These are phyloP conservation scores for Heliocidaris erythrogramma DNA, from an alignment of 35 echinoderm and acorn worm species.

Conservation along the genomic window DNA sequence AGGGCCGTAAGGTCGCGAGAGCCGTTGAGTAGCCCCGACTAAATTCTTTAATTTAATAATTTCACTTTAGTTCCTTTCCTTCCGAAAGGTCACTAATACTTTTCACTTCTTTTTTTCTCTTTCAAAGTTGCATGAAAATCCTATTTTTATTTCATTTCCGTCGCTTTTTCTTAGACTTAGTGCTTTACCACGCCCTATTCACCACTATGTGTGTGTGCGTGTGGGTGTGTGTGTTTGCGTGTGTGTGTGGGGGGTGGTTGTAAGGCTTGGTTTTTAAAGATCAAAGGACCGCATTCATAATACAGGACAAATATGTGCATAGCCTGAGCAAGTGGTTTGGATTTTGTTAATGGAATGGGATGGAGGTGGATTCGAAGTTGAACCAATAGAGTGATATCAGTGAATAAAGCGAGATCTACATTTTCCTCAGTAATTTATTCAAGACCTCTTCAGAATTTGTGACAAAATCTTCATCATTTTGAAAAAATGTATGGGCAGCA, in stretches of 20 bases:
- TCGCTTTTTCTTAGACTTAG: background rate
- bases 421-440: no score
- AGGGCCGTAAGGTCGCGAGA: background rate
- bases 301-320: background rate
- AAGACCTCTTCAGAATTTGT: no score
- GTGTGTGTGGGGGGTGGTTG: background rate
- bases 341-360: background rate
- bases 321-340: background rate
- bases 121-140: background rate
- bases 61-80: conserved; percentile 21
- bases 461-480: no score
- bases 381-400: background rate
- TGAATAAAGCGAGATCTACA: background rate
- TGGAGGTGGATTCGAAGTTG: background rate
- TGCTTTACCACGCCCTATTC: background rate
- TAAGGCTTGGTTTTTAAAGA: background rate
- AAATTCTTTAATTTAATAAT: conserved; percentile 34
- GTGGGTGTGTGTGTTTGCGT: no score
- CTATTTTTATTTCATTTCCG: conserved; percentile 15
- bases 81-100: conserved; percentile 37
- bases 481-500: no score
- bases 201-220: background rate
- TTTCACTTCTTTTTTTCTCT: background rate
- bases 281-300: background rate
- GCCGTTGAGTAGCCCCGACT: conserved; percentile 30